phyloP scores from a whole-genome alignment of 1,140 invertebrate genomes.

The Zaprionus camerounensis region DNA sequence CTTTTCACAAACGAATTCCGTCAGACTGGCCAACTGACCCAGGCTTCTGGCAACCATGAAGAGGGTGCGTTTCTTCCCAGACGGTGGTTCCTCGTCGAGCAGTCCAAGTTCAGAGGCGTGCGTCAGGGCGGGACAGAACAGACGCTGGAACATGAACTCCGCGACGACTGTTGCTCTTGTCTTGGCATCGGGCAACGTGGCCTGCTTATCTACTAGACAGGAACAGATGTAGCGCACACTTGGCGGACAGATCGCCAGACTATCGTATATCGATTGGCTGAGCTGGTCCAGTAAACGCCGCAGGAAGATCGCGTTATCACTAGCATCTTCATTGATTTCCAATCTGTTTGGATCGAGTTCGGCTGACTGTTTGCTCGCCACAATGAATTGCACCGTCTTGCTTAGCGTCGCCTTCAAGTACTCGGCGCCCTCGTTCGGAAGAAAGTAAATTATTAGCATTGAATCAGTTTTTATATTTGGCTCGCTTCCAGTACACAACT shows the following conservation, averaged over 20 bases:
- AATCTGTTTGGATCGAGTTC: too few relatives aligned
- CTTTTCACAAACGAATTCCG: accelerated
- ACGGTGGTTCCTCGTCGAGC: neutral
- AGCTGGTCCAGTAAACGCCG: neutral
- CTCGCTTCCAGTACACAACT: neutral
- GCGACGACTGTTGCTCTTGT: neutral
- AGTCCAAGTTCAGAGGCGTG: neutral
- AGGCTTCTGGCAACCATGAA: neutral
- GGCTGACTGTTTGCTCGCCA: too few relatives aligned
- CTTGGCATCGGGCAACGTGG: too few relatives aligned
- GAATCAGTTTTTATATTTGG: too few relatives aligned
- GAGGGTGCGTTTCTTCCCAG: too few relatives aligned
- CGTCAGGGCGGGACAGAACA: neutral
- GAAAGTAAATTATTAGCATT: neutral
- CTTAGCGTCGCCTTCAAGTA: neutral
- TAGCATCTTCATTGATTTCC: too few relatives aligned
- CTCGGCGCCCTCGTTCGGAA: neutral
- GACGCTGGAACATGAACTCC: neutral
- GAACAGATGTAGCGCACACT: neutral
- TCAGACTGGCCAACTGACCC: neutral
- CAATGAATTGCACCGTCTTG: neutral
- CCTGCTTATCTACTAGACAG: neutral
- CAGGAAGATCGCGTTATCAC: too few relatives aligned
- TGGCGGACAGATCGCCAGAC: neutral
- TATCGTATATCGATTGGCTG: neutral